Conservation (phyloP, 2,113 vertebrate genomes). For the Malaclemys terrapin region DNA sequence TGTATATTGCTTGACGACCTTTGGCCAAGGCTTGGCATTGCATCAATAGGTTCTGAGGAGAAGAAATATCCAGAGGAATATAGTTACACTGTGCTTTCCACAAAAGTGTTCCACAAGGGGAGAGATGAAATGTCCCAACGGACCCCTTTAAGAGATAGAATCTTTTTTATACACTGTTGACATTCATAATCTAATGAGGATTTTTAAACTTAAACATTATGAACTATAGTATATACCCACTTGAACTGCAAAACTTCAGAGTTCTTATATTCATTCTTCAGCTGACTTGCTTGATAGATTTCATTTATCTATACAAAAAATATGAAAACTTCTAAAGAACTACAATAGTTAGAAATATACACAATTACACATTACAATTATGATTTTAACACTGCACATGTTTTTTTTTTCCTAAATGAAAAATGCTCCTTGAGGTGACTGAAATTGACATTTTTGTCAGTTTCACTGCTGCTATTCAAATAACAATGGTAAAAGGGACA, state of each 20-base stretch:
- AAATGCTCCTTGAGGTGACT: background rate
- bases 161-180: background rate
- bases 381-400: background rate
- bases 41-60: background rate
- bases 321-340: background rate
- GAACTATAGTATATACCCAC: constrained; percentile 64
- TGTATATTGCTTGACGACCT: background rate
- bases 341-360: background rate
- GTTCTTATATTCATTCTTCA: constrained; percentile 70
- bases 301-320: constrained; percentile 72
- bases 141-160: background rate
- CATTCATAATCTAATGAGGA: background rate
- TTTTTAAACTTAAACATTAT: background rate
- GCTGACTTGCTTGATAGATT: constrained; percentile 76
- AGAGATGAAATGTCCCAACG: background rate
- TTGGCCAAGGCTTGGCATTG: background rate
- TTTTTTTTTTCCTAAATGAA: background rate
- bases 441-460: background rate
- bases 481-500: background rate
- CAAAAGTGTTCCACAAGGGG: background rate
- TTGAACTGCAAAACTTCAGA: constrained; percentile 77
- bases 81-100: background rate
- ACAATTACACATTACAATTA: background rate
- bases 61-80: background rate
- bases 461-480: background rate